Base-by-base conservation (phyloP, 2,888 invertebrate species). In the Chrysodeixis includens region DNA sequence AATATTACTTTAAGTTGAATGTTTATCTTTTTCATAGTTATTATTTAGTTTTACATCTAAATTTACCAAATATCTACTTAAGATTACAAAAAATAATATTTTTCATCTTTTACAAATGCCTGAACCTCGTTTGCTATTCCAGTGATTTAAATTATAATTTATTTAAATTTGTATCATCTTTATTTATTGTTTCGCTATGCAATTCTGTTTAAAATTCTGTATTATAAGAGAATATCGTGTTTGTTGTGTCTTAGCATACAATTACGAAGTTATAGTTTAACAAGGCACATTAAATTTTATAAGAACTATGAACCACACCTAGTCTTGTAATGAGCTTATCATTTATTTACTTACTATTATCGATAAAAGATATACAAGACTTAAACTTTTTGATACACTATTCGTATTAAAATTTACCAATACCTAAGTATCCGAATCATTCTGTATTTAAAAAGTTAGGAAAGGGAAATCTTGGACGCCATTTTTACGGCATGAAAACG, bases 91-190 rank as follows among this genome's bases (percentile, higher is more conserved):
- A 40, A 46, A 51, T 63, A 54, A 71, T 65, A 64, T 79, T 74
- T 65, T 72, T 62, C 61, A 60, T 51, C 32, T 56, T 16, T 10
- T 62, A 57, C 62, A 60, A 74, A 64, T 62, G 32, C 55, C 58
- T 58, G 40, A 67, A 74, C 62, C 60, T 56, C 69, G 57, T 72
- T 71, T 66, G 57, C 64, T 75, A 67, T 60, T 63, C 55, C 55
- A 66, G 49, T 22, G 60, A 70, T 75, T 72, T 69, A 64, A 70
- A 68, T 79, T 67, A 57, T 69, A 77, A 77, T 71, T 61, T 79
- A 82, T 79, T 77, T 70, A 54, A 77, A 77, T 80, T 72, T 7
- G 5, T 58, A 59, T 63, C 63, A 58, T 63, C 64, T 66, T 70
- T 70, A 79, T 76, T 70, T 79, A 76, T 72, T 18, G 22, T 67